phyloP scores from a whole-genome alignment of 2,113 vertebrate genomes.

The Sardina pilchardus region DNA sequence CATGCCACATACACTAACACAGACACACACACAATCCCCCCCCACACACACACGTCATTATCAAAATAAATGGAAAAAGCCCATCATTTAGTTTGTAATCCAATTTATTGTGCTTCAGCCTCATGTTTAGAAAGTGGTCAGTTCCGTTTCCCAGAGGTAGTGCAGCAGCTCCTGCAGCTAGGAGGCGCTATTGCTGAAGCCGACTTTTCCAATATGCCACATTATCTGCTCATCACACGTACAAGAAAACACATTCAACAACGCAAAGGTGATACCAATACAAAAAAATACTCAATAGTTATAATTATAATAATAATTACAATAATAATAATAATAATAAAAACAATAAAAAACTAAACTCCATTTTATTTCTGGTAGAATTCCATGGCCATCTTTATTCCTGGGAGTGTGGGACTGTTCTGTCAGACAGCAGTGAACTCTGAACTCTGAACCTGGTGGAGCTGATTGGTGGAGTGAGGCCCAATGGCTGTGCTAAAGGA shows the following conservation, averaged over 20 bases:
- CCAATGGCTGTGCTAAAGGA: too few relatives aligned
- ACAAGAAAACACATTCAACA: slow-evolving; percentile 15
- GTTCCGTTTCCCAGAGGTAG: slow-evolving; percentile 38
- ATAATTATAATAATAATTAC: not conserved
- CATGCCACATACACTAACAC: too few relatives aligned
- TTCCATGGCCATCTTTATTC: slow-evolving; percentile 17
- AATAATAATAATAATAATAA: slow-evolving; percentile 1
- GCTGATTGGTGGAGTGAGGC: too few relatives aligned
- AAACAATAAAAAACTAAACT: slow-evolving; percentile 6
- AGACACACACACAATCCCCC: not conserved
- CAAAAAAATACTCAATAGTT: not conserved
- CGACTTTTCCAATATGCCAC: slow-evolving; percentile 4
- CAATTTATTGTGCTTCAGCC: too few relatives aligned
- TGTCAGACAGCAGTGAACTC: not conserved
- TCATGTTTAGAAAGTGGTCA: slow-evolving; percentile 25
- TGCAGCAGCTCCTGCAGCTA: slow-evolving; percentile 18
- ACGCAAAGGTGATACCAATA: slow-evolving; percentile 21
- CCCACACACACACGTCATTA: too few relatives aligned
- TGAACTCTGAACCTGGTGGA: too few relatives aligned
- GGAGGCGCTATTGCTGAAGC: slow-evolving; percentile 13
- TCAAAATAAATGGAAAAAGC: too few relatives aligned
- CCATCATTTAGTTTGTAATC: too few relatives aligned
- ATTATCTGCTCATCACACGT: not conserved
- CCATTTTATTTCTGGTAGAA: slow-evolving; percentile 56
- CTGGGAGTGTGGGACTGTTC: too few relatives aligned